Evolutionary conservation across 2,113 vertebrate genomes (phyloP), one percentile per base, ranked within the genome.

Genomic region (Stigmatopora nigra): DNA sequence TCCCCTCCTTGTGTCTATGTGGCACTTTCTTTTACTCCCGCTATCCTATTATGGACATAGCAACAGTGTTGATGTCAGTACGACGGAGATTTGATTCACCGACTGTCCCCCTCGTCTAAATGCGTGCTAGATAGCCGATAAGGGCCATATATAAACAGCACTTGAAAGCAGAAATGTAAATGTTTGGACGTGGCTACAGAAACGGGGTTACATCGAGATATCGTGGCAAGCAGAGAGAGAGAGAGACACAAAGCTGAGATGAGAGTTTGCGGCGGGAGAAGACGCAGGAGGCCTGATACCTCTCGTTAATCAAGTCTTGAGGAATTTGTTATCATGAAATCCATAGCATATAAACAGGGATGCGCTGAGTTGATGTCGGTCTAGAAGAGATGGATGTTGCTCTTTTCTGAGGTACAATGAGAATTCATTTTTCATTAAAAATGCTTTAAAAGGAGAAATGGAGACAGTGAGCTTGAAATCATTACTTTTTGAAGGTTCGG

Each of bases 131-230:
- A 86, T 87, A 88, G 82, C 84, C 84, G 87, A 88, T 88, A 88
- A 88, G 87, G 70, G 77, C 80, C 82, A 84, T 87, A 80, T 88
- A 86, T 88, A 88, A 87, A 88, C 87, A 86, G 80, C 84, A 87
- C 87, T 88, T 88, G 84, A 88, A 88, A 88, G 87, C 74, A 86
- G 84, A 88, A 88, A 88, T 88, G 87, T 88, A 88, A 88, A 88
- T 88, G 87, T 88, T 88, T 88, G 71, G 76, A 88, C 84, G 81
- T 86, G 78, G 65, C 66, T 46, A 84, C 81, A 77, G 85, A 88
- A 87, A 84, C 84, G 77, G 84, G 86, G 82, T 81, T 56, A 86
- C 86, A 85, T 88, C 82, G 86, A 87, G 87, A 88, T 87, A 85
- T 79, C 75, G 76, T 69, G 76, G 78, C 45, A 66, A 82, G 80